These are phyloP conservation scores for Galendromus occidentalis DNA, from an alignment of 1,140 invertebrate genomes.

Conservation along the genomic window DNA sequence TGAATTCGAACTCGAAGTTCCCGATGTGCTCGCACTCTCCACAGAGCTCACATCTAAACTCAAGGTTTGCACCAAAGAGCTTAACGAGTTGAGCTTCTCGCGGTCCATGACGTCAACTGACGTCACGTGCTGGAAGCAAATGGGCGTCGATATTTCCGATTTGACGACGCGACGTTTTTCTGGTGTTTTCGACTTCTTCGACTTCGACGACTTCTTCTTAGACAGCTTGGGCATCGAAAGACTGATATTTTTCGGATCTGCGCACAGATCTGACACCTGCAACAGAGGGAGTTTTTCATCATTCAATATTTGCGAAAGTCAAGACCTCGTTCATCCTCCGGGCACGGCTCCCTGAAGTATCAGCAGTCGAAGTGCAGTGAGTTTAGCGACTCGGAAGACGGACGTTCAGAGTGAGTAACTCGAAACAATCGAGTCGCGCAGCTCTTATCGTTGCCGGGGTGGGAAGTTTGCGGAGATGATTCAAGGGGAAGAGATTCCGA, in stretches of 20 bases:
- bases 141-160: conserved; percentile 61
- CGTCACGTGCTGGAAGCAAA: conserved; percentile 66
- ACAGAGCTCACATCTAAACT: conserved; percentile 2
- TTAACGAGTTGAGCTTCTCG: background rate
- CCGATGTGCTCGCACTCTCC: conserved; percentile 2
- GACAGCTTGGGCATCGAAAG: conserved; percentile 43
- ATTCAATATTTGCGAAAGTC: background rate
- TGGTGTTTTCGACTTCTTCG: conserved; percentile 36
- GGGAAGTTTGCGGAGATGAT: no score
- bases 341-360: no score
- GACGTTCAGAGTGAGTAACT: no score
- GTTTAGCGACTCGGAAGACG: no score
- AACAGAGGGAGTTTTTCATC: background rate
- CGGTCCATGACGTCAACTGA: conserved; percentile 37
- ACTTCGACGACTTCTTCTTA: conserved; percentile 26
- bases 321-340: no score
- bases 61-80: background rate
- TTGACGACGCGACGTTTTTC: conserved; percentile 31
- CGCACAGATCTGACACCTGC: conserved; percentile 7
- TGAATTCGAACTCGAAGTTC: conserved; percentile 4
- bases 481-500: no score
- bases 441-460: no score
- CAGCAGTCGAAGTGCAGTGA: no score
- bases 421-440: no score
- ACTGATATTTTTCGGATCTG: conserved; percentile 54